These are phyloP conservation scores for Hyposoter didymator DNA, from an alignment of 2,888 invertebrate species.

Conservation along the genomic window DNA sequence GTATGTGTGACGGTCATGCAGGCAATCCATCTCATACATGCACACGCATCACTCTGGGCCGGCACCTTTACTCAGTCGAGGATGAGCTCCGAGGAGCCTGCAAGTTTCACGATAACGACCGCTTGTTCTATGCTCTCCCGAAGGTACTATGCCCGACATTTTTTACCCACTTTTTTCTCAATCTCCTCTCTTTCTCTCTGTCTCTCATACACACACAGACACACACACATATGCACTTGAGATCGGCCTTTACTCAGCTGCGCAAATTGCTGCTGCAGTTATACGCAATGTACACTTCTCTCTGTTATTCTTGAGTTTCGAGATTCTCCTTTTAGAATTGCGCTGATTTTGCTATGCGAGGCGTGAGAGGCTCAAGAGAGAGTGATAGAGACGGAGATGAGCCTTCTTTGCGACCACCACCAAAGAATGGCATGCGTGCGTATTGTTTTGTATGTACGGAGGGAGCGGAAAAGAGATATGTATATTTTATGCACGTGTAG, in stretches of 20 bases:
- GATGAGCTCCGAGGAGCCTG: slow-evolving; percentile 48
- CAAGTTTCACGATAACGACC: slow-evolving; percentile 68
- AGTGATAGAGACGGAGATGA: slow-evolving; percentile 6
- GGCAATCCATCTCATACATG: slow-evolving; percentile 53
- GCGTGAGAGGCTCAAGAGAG: background rate
- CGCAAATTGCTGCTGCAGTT: slow-evolving; percentile 49
- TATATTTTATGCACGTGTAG: slow-evolving; percentile 26
- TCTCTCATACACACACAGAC: too few relatives aligned
- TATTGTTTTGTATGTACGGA: background rate
- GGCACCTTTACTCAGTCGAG: slow-evolving; percentile 32
- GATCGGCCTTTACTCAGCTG: slow-evolving; percentile 22
- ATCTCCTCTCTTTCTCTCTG: background rate
- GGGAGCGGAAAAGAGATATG: background rate
- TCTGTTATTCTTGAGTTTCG: slow-evolving; percentile 33
- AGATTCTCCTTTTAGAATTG: slow-evolving; percentile 50
- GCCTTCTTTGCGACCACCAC: background rate
- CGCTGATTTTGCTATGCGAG: slow-evolving; percentile 45
- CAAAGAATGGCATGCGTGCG: background rate
- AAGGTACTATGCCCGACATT: slow-evolving; percentile 28
- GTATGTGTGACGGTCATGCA: slow-evolving; percentile 2
- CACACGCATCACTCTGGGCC: slow-evolving; percentile 27
- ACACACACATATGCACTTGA: background rate
- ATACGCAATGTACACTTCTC: slow-evolving; percentile 54
- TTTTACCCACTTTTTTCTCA: slow-evolving; percentile 63
- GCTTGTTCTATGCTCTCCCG: slow-evolving; percentile 62